These are phyloP conservation scores for Formica aserva DNA, from an alignment of 2,888 invertebrate genomes.

Conservation along the genomic window DNA sequence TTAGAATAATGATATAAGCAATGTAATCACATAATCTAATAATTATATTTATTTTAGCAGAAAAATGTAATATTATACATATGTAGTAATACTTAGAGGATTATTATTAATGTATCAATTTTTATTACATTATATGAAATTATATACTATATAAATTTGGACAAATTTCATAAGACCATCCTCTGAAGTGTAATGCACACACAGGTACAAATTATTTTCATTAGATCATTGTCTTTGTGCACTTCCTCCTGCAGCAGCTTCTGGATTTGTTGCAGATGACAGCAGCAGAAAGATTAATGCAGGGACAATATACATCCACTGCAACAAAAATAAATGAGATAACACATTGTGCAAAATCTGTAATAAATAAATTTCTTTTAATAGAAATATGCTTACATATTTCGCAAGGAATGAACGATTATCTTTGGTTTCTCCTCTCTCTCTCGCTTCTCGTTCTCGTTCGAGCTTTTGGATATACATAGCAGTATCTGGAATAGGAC, in stretches of 20 bases:
- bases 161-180: constrained; percentile 48
- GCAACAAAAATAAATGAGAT: constrained; percentile 86
- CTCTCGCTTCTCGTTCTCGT: constrained; percentile 95
- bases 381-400: constrained; percentile 92
- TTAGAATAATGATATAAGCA: constrained; percentile 1
- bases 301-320: constrained; percentile 99
- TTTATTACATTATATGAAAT: constrained; percentile 54
- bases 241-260: constrained; percentile 85
- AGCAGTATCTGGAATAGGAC: constrained; percentile 97
- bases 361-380: neutral
- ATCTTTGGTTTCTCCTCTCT: constrained; percentile 96
- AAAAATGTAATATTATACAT: constrained; percentile 57
- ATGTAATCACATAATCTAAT: constrained; percentile 52
- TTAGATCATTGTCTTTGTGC: constrained; percentile 80
- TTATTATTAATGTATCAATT: constrained; percentile 9
- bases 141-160: constrained; percentile 56
- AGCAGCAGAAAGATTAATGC: constrained; percentile 96
- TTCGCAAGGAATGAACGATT: constrained; percentile 98
- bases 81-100: constrained; percentile 42
- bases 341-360: neutral
- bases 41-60: constrained; percentile 65
- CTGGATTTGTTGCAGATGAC: constrained; percentile 94
- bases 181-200: constrained; percentile 52
- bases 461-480: constrained; percentile 97
- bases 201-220: constrained; percentile 53